Conservation (phyloP, 2,888 invertebrate species). For the Eupithecia centaureata region DNA sequence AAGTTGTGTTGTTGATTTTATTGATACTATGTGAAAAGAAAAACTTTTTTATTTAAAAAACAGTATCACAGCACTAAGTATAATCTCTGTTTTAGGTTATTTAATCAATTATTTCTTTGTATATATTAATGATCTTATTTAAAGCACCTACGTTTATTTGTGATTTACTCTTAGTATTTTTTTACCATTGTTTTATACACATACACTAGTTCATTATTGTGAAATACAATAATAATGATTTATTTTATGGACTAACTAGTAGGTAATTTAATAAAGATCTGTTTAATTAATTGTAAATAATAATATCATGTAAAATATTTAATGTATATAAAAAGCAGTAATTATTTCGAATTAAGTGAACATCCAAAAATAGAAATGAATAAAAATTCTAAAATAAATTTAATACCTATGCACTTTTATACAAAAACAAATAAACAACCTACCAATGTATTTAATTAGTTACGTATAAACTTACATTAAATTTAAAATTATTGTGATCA, state of each 20-base stretch:
- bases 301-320: constrained; percentile 44
- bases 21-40: background rate
- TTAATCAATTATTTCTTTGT: background rate
- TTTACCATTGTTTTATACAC: constrained; percentile 1
- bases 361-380: constrained; percentile 7
- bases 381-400: background rate
- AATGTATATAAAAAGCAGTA: constrained; percentile 18
- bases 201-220: background rate
- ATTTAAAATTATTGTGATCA: background rate
- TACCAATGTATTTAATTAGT: background rate
- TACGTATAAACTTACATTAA: background rate
- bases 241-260: background rate
- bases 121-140: background rate
- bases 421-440: background rate
- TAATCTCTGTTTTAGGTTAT: background rate
- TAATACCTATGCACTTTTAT: constrained; percentile 4
- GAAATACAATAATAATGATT: background rate
- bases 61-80: background rate
- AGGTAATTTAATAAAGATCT: constrained; percentile 57
- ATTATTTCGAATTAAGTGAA: constrained; percentile 27
- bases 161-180: constrained; percentile 8
- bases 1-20: background rate
- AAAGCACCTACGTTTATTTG: constrained; percentile 4
- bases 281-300: constrained; percentile 68
- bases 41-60: background rate